These are phyloP conservation scores for Tenthredo livida DNA, from an alignment of 2,888 invertebrate genomes.

Conservation along the genomic window DNA sequence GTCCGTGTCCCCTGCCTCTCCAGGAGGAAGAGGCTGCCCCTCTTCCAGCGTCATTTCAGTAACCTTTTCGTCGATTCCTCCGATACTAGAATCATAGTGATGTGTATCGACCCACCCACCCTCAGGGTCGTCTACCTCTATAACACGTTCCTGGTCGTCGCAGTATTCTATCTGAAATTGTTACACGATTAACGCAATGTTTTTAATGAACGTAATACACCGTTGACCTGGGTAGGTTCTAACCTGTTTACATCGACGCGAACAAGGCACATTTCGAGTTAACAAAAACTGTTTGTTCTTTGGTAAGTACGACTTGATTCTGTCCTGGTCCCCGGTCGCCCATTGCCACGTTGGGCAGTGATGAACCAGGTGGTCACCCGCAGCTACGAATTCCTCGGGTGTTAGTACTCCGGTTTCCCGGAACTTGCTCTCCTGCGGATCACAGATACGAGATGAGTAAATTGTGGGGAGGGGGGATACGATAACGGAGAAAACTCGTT, in stretches of 20 bases:
- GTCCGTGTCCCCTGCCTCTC: constrained; percentile 79
- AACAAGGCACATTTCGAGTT: constrained; percentile 98
- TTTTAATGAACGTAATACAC: neutral
- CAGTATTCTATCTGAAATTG: constrained; percentile 90
- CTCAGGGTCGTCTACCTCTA: constrained; percentile 91
- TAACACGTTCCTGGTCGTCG: constrained; percentile 93
- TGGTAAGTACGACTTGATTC: constrained; percentile 93
- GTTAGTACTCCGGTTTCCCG: constrained; percentile 98
- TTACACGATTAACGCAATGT: neutral
- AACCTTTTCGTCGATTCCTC: constrained; percentile 87
- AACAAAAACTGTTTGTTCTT: constrained; percentile 97
- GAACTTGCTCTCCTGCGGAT: constrained; percentile 94
- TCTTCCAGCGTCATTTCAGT: constrained; percentile 94
- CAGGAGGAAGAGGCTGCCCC: constrained; percentile 68
- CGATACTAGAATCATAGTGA: constrained; percentile 86
- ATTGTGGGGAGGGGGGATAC: neutral
- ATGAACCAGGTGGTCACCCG: constrained; percentile 98
- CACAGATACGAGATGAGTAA: neutral
- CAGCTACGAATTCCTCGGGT: constrained; percentile 99
- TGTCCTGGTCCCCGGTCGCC: constrained; percentile 95
- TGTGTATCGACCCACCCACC: constrained; percentile 99
- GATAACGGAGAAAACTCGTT: neutral
- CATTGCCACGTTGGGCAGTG: constrained; percentile 99
- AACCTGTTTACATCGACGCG: constrained; percentile 95
- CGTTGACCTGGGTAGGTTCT: neutral